A percentile compares a stretch with the other conserved stretches of the same genome.
Conservation (phyloP, 2,888 invertebrate genomes). For the Trimorus sp. region DNA sequence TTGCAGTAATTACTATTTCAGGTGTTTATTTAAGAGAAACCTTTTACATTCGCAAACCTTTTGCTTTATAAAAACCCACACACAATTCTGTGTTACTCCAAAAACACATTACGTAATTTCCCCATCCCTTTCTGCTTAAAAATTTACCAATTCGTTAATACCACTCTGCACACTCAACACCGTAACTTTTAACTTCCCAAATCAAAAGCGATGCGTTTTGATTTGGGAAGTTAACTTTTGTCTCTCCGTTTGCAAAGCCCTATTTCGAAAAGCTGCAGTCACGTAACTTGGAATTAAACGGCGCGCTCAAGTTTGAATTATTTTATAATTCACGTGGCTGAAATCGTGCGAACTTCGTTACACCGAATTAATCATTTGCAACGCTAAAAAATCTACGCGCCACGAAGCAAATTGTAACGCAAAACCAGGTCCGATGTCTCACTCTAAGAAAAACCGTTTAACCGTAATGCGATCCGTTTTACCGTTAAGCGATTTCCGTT, state of each 20-base stretch:
- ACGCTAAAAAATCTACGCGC: neutral
- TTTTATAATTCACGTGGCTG: conserved; percentile 10
- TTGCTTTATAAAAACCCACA: no score
- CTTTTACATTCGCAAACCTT: no score
- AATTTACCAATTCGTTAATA: no score
- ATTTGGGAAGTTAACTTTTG: neutral
- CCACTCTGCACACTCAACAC: neutral
- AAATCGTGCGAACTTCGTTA: neutral
- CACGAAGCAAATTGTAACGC: neutral
- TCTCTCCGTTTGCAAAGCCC: conserved; percentile 10
- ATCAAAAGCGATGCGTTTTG: neutral
- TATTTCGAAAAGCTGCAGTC: conserved; percentile 7
- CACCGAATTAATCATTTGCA: neutral
- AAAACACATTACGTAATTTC: no score
- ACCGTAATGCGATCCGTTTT: no score
- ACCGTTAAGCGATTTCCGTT: no score
- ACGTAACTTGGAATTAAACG: conserved; percentile 17
- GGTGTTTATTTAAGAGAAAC: no score
- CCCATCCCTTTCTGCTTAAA: no score
- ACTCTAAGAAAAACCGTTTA: no score
- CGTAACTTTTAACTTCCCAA: conserved; percentile 9
- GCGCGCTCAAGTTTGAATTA: conserved; percentile 10
- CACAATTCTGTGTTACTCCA: no score
- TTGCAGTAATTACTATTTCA: no score
- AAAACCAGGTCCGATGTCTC: neutral